Percentiles rank a stretch among this genome's conserved stretches.
phyloP scores from a whole-genome alignment of 2,888 invertebrate genomes.

The Drosophila quinaria region DNA sequence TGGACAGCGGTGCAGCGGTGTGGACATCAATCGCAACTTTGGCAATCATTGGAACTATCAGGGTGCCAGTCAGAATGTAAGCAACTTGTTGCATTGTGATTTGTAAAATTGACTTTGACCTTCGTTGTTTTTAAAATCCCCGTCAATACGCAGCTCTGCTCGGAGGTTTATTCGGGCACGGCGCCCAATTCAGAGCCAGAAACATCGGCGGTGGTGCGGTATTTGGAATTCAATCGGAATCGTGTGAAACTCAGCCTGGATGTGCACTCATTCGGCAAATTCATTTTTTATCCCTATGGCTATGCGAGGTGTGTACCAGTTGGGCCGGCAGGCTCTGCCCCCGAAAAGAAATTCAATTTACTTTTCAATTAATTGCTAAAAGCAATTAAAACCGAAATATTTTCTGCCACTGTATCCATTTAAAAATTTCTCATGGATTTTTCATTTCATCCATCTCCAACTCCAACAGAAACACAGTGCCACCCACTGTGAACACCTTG shows the following conservation, averaged over 20 bases:
- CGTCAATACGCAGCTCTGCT: constrained; percentile 78
- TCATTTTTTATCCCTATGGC: constrained; percentile 85
- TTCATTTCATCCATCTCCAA: not conserved
- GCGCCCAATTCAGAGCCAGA: constrained; percentile 84
- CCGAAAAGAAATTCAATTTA: constrained; percentile 77
- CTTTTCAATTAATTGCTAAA: constrained; percentile 81
- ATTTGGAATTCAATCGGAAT: constrained; percentile 83
- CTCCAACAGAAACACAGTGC: constrained; percentile 74
- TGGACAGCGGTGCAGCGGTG: constrained; percentile 88
- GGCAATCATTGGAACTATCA: constrained; percentile 89
- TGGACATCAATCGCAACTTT: constrained; percentile 92
- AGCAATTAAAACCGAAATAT: constrained; percentile 75
- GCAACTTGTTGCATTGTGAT: constrained; percentile 42
- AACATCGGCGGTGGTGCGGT: constrained; percentile 83
- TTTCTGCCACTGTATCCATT: constrained; percentile 54
- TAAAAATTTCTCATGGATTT: constrained; percentile 37
- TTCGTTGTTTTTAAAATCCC: constrained; percentile 20
- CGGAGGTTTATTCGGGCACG: constrained; percentile 84
- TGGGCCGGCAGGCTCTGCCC: not conserved
- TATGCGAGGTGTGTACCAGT: constrained; percentile 79
- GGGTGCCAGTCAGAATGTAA: constrained; percentile 86
- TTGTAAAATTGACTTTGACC: constrained; percentile 51
- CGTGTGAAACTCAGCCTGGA: constrained; percentile 85
- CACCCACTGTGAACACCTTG: constrained; percentile 82
- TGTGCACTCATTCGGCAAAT: constrained; percentile 85